Base-by-base conservation (phyloP, 2,113 vertebrate species). In the Hemichromis elongatus region DNA sequence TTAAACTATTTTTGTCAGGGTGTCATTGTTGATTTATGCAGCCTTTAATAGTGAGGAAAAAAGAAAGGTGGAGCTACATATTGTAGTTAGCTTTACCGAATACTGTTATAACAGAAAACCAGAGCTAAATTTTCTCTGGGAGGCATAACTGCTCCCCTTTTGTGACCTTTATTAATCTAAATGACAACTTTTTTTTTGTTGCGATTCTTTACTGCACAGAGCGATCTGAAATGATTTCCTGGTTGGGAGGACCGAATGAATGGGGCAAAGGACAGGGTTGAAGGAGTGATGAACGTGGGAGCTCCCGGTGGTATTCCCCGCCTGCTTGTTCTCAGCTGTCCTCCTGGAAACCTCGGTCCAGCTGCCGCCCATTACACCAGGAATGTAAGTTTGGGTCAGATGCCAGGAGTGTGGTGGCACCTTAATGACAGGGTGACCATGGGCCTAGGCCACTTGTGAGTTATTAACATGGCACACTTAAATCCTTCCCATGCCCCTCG, bases 291-390 rank as follows among this genome's bases (percentile, higher is more conserved):
- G 90, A 91, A 79, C 54, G 52, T 78, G 88, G 92, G 90, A 86
- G 89, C 93, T 92, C 88, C 90, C 87, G 45, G 50, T 9, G 26
- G 84, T 86, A 70, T 77, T 75, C 55, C 85, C 33, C 12, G 59
- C 83, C 26, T 82, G 88, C 87, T 91, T 81, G 77, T 90, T 93
- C 88, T 94, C 96, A 95, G 95, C 96, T 95, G 96, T 95, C 90
- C 88, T 95, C 92, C 95, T 92, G 93, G 96, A 97, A 96, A 94
- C 95, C 91, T 88, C 52, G 2, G 91, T 95, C 95, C 97, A 97
- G 96, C 96, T 97, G 97, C 88, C 94, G 93, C 93, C 95, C 95
- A 96, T 97, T 97, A 96, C 93, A 90, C 93, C 92, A 94, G 92
- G 97, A 97, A 97, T 95, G 95, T 92, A 94, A 95, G 95, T 89